These are phyloP conservation scores for Hippotragus niger DNA, from an alignment of 2,113 vertebrate species.

Conservation along the genomic window DNA sequence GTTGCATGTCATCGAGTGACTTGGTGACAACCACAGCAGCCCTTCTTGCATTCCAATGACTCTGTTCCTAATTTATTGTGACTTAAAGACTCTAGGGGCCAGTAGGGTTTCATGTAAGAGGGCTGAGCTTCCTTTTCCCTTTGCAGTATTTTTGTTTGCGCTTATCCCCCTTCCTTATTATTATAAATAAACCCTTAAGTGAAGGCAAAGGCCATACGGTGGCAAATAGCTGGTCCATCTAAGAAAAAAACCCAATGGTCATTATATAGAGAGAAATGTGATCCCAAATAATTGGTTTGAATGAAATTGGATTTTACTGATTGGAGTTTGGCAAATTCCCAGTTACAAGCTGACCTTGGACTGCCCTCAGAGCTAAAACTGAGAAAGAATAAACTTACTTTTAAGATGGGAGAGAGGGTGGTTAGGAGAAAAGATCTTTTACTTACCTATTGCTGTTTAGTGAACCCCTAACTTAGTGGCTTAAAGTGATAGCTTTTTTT, in stretches of 20 bases:
- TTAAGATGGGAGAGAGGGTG: neutral
- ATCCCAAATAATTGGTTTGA: neutral
- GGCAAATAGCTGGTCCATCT: neutral
- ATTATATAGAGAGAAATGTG: neutral
- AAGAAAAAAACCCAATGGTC: neutral
- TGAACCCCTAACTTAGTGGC: neutral
- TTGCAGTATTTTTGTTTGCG: neutral
- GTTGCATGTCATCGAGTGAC: neutral
- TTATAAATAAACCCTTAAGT: slow-evolving; percentile 9
- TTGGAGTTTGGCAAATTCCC: neutral
- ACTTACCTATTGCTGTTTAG: neutral
- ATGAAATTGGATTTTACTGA: neutral
- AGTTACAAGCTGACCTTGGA: neutral
- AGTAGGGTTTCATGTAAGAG: neutral
- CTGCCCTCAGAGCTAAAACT: neutral
- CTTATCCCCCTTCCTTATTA: neutral
- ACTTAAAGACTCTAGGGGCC: neutral
- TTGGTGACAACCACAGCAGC: neutral
- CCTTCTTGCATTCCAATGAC: neutral
- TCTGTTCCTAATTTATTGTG: neutral
- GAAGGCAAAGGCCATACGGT: neutral
- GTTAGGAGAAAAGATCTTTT: neutral
- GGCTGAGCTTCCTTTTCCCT: neutral
- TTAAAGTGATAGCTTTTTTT: neutral
- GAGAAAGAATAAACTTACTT: neutral